Conservation (phyloP, 2,797 vertebrate species). For the Neosilurus hyrtlii region DNA sequence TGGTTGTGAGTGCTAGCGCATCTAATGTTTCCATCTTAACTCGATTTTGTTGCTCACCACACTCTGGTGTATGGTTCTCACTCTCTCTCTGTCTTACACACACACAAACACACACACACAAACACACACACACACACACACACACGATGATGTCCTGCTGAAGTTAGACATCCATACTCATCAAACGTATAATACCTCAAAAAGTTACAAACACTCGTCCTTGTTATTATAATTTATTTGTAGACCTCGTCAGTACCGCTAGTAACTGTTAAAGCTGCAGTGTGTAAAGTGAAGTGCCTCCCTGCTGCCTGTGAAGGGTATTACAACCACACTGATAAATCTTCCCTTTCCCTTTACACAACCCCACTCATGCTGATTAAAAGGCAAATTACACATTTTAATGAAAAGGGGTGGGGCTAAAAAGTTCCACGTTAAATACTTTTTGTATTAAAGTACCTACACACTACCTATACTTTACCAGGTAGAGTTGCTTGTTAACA, state of each 20-base stretch:
- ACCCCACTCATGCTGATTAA: background rate
- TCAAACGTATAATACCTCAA: background rate
- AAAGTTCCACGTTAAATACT: background rate
- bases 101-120: background rate
- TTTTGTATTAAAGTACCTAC: background rate
- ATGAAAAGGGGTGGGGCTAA: background rate
- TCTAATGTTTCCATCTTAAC: conserved; percentile 22
- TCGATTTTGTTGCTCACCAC: background rate
- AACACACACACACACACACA: conserved; percentile 16
- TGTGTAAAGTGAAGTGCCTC: background rate
- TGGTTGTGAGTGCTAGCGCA: conserved; percentile 11
- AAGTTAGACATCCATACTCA: background rate
- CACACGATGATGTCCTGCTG: background rate
- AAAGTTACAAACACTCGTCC: background rate
- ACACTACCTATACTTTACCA: background rate
- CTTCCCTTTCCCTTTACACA: background rate
- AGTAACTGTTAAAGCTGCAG: background rate
- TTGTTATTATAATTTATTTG: background rate
- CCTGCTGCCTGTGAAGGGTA: background rate
- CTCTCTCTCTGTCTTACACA: background rate
- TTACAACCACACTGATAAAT: background rate
- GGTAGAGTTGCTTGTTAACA: background rate
- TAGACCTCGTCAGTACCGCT: too few species aligned
- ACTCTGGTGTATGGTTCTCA: background rate
- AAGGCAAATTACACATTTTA: background rate